Evolutionary conservation across 2,797 vertebrate genomes (phyloP), one percentile per base, ranked within the genome.

Genomic region (Halcyon smyrnensis): DNA sequence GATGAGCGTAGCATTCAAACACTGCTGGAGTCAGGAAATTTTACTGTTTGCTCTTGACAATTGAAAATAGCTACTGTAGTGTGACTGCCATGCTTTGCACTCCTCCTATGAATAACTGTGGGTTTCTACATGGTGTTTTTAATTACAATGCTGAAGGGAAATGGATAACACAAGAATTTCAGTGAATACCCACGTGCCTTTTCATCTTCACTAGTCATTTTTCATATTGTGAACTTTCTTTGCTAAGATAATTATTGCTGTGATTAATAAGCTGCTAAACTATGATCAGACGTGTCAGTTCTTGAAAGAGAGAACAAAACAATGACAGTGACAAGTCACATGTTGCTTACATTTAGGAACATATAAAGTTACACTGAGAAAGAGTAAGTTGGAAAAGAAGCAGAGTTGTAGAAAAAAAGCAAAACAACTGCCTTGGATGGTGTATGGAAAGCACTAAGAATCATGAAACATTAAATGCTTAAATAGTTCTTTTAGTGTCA

Each of bases 201-300:
- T 37, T 89, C 43, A 73, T 57, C 57, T 62, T 90, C 59, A 59
- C 17, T 34, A 67, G 7, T 70, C 10, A 68, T 59, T 89, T 84
- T 27, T 82, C 36, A 6, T 24, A 18, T 7, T 71, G 59, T 54
- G 37, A 89, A 36, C 2, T 69, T 36, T 24, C 76, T 4, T n/a
- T 63, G 37, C 36, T 71, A 70, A 86, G 57, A 57, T 71, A 87
- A 89, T 90, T 82, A 63, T 73, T 63, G 9, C 45, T 80, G 20
- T 68, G 59, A 89, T 86, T 85, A 95, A 85, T 68, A 71, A 89
- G 39, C 46, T 90, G 43, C 28, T 82, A 71, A 83, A 70, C 43
- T 48, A 37, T 70, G 71, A 64, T 57, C 74, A 76, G n/a, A 62
- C 8, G 13, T 4, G 2, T 24, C 32, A 69, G 32, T 32, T 89